Evolutionary conservation across 2,113 vertebrate species (phyloP).

Genomic region (Mionectes macconnelli): DNA sequence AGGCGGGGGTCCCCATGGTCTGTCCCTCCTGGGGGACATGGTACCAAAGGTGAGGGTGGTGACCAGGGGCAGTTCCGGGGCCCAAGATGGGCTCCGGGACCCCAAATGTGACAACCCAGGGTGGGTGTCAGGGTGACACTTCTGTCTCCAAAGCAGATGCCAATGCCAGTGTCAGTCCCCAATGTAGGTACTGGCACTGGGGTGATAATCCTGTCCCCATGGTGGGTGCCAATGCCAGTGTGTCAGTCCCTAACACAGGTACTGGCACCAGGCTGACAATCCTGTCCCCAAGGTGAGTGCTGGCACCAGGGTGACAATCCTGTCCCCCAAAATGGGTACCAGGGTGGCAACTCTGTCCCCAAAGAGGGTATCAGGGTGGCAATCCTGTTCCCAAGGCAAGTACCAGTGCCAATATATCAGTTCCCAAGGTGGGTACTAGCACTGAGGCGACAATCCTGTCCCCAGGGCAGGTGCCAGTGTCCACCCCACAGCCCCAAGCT

Average conservation of each 20-base stretch:
- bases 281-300: not conserved
- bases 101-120: not conserved
- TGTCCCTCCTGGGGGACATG: not conserved
- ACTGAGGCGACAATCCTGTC: not conserved
- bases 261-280: not conserved
- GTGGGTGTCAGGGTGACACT: not conserved
- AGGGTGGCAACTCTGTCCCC: not conserved
- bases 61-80: not conserved
- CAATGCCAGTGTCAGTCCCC: not conserved
- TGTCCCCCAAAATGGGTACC: not conserved
- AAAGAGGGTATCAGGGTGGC: not conserved
- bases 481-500: not conserved
- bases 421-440: not conserved
- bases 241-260: not conserved
- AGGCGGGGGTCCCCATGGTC: not conserved
- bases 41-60: not conserved
- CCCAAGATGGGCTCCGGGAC: not conserved
- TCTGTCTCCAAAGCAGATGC: not conserved
- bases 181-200: not conserved
- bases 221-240: not conserved
- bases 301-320: not conserved
- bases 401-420: not conserved
- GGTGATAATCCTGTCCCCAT: not conserved
- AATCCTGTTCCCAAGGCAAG: not conserved
- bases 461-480: too few relatives aligned